Base-by-base conservation (phyloP, 2,888 invertebrate species). In the Eilema caniola region DNA sequence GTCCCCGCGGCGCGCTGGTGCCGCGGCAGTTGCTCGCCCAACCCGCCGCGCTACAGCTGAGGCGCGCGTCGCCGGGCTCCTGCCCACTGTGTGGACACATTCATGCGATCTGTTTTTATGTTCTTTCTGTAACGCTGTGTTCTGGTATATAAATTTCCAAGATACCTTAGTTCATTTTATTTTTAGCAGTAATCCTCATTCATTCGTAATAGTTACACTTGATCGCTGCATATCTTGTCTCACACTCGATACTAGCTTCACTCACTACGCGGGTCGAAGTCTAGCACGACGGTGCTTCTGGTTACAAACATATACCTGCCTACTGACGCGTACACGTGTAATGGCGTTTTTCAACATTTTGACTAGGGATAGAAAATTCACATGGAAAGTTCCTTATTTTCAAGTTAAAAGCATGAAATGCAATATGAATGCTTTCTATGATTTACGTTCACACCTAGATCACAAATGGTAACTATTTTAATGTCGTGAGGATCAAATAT, bases 101-200 rank as follows among this genome's bases (percentile, higher is more conserved):
- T 16, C 2, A 41, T 25, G 33, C 41, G 37, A 41, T 10, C 37
- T 47, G 2, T 62, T 41, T 47, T 63, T 41, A 16, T 24, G 3
- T 7, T 23, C 12, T 47, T 47, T 64, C 28, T 47, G 7, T 53
- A n/a, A 31, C 11, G n/a, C 12, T 64, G 47, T 24, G 47, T 24
- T 64, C n/a, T 64, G 31, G 31, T 61, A 31, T 31, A 64, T 64
- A 53, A 47, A 64, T 28, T n/a, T 53, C 12, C n/a, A 53, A n/a
- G 8, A 62, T 20, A 53, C 47, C 14, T 47, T 64, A 28, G 28
- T 2, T 47, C 25, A 63, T 53, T 64, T 64, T 53, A 31, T 53
- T 37, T 37, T 37, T 62, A 24, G 24, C 7, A 24, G 16, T 23
- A 23, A 33, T 23, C n/a, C 14, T 33, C 23, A 62, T 23, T 24